A percentile compares a stretch with the other conserved stretches of the same genome.
These are phyloP conservation scores for Sylvietta virens DNA, from an alignment of 2,113 vertebrate species.

Conservation along the genomic window DNA sequence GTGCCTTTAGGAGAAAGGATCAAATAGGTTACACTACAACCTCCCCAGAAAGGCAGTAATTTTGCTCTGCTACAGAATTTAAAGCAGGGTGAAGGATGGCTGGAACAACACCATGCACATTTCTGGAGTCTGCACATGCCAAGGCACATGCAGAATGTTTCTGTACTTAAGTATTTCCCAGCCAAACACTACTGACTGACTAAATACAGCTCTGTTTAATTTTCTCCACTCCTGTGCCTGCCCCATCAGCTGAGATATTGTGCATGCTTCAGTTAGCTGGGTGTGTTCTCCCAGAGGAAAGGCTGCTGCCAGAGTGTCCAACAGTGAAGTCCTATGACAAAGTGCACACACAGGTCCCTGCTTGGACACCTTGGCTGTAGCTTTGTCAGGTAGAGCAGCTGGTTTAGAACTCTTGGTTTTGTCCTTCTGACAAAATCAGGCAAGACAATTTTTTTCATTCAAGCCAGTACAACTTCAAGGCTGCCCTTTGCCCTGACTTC, in stretches of 20 bases:
- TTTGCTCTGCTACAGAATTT: neutral
- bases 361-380: neutral
- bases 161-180: neutral
- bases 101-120: neutral
- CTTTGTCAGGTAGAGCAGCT: fast-evolving
- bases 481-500: neutral
- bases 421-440: neutral
- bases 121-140: too few relatives aligned
- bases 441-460: neutral
- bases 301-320: fast-evolving
- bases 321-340: fast-evolving
- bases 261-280: neutral
- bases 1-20: neutral
- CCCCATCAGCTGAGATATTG: neutral
- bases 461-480: neutral
- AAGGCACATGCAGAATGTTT: neutral
- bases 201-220: fast-evolving
- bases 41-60: neutral
- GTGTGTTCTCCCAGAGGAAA: neutral
- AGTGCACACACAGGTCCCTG: too few relatives aligned
- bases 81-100: neutral
- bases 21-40: neutral
- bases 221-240: neutral
- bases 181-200: neutral
- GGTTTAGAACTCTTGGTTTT: neutral